Base-by-base conservation (phyloP, 2,888 invertebrate species). In the Drosophila melanocephala region DNA sequence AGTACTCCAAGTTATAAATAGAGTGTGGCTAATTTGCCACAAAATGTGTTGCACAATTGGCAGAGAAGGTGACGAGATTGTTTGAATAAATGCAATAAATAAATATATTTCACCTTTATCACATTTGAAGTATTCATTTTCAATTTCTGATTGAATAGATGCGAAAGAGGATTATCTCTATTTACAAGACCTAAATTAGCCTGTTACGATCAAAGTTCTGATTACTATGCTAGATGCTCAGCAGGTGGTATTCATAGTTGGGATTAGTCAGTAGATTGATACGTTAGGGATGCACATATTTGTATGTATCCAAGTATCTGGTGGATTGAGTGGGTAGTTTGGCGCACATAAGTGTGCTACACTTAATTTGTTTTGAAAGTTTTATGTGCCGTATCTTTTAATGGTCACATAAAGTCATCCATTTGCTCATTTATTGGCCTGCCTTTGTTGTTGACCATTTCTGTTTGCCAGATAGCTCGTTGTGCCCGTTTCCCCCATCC, bases 401-500 rank as follows among this genome's bases (percentile, higher is more conserved):
- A 89, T 87, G 76, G 84, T 64, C 84, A 74, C 89, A 89, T 84
- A 89, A 84, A 84, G 79, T 71, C 87, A 76, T 78, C 78, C 83
- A 72, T 75, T 71, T 53, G 69, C 67, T 68, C 82, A 75, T 82
- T 80, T 82, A 79, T 79, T 80, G 75, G 72, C 60, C 55, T 50
- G 51, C 52, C 71, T 65, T 57, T 72, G 62, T 69, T 77, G 67
- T 73, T 69, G 68, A 69, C 63, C 77, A 70, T 44, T 70, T 75
- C 69, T 70, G 76, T 67, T 63, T 68, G 73, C 42, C 32, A 37
- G 32, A 22, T 37, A 64, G 30, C 44, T 35, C 28, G 19, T 35
- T 64, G 65, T 26, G 44, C 12, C 44, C 44, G 22, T 1, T 22
- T 22, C 44, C 37, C 28, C 53, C 77, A 69, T 67, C 66, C 66